Evolutionary conservation across 2,797 vertebrate genomes (phyloP), one percentile per base, ranked within the genome.

Genomic region (Poecilia velifera): DNA sequence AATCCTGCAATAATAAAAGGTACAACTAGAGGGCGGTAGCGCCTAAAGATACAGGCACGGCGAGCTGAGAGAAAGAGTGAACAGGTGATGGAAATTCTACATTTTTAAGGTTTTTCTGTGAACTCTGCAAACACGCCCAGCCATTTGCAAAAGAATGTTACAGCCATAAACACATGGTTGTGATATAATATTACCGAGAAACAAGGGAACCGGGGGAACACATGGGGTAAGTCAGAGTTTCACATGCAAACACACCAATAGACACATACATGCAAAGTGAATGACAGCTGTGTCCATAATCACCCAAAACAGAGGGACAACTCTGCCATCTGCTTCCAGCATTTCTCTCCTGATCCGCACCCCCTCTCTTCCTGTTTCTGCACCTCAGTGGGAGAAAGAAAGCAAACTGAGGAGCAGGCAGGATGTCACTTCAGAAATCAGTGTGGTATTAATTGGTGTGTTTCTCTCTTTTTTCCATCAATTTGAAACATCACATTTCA

Each of bases 241-340:
- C 76, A 74, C 41, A 73, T 74, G 68, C 41, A 74, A 34, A 74
- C 1, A 36, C 49, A 88, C 68, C 76, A 76, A 85, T 72, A 80
- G 43, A 75, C 78, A 81, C 47, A 76, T 51, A 87, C 80, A 85
- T 83, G 82, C 76, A 88, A 83, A 89, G 75, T 90, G 93, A 92
- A 82, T 93, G 93, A 92, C 95, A 96, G 95, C 93, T 95, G 94
- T 91, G 93, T 91, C 92, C 89, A 94, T 94, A 94, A 94, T 93
- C 90, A 90, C 91, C 90, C 91, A 86, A 91, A 25, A 91, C 90
- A 91, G 66, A 80, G 88, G 87, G 88, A 88, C 91, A 90, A 90
- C 84, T 87, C 62, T 46, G 74, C 95, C 95, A 96, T 96, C 94
- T 96, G 94, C 92, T 93, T 81, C 53, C 74, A 75, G 64, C 34